A percentile compares a stretch with the other conserved stretches of the same genome.
These are phyloP conservation scores for Astyanax mexicanus DNA, from an alignment of 2,797 vertebrate species.

Conservation along the genomic window DNA sequence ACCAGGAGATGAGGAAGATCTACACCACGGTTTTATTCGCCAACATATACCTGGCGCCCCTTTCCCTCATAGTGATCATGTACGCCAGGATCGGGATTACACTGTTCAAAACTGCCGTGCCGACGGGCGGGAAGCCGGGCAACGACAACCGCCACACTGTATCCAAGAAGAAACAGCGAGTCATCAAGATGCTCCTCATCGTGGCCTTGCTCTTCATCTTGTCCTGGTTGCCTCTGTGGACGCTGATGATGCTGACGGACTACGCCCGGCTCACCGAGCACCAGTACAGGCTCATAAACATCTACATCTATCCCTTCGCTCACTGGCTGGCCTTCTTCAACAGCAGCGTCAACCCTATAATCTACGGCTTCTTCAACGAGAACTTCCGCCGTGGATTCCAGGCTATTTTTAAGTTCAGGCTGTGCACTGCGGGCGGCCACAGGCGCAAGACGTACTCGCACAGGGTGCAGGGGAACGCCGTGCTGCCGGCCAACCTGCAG, in stretches of 20 bases:
- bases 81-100: conserved; percentile 86
- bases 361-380: conserved; percentile 93
- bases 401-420: conserved; percentile 79
- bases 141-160: conserved; percentile 75
- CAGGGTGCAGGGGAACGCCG: conserved; percentile 74
- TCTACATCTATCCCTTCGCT: conserved; percentile 92
- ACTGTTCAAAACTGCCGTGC: conserved; percentile 78
- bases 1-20: conserved; percentile 87
- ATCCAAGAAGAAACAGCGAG: conserved; percentile 86
- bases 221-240: conserved; percentile 95
- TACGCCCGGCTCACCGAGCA: conserved; percentile 82
- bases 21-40: conserved; percentile 92
- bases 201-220: conserved; percentile 91
- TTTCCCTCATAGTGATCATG: conserved; percentile 88
- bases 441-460: conserved; percentile 74
- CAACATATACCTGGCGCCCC: conserved; percentile 89
- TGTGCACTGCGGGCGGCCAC: conserved; percentile 75
- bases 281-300: conserved; percentile 86
- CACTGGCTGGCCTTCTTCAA: conserved; percentile 96
- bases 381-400: conserved; percentile 91
- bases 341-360: conserved; percentile 93
- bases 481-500: conserved; percentile 75
- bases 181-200: conserved; percentile 86
- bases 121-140: conserved; percentile 68
- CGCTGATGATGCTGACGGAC: conserved; percentile 92